Evolutionary conservation across 2,113 vertebrate species (phyloP).

Genomic region (Anhinga anhinga): DNA sequence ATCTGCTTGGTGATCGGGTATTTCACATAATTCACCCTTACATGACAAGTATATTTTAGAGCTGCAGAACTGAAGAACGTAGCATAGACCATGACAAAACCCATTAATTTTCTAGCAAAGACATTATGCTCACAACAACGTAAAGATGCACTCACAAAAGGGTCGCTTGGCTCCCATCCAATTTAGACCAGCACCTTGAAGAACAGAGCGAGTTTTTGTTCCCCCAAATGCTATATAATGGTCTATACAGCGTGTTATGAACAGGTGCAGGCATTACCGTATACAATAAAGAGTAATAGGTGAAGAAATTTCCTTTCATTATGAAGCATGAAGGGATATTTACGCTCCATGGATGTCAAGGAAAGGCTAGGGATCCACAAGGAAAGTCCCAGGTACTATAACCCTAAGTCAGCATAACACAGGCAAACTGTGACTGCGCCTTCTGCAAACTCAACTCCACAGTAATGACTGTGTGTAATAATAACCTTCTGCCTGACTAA

Average conservation of each 20-base stretch:
- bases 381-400: background rate
- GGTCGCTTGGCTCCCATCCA: background rate
- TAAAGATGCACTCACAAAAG: background rate
- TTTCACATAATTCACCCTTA: background rate
- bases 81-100: background rate
- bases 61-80: background rate
- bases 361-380: background rate
- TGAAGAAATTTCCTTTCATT: background rate
- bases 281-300: background rate
- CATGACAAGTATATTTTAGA: background rate
- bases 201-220: background rate
- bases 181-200: background rate
- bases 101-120: background rate
- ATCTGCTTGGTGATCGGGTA: background rate
- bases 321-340: background rate
- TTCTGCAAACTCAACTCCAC: background rate
- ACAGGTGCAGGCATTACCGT: background rate
- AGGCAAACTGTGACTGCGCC: background rate
- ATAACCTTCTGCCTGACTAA: background rate
- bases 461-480: background rate
- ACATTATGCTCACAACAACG: background rate
- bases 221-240: background rate
- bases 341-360: background rate
- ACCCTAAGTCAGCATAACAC: background rate
- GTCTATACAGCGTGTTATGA: background rate